Conservation (phyloP, 2,797 vertebrate species). For the Sciurus carolinensis region DNA sequence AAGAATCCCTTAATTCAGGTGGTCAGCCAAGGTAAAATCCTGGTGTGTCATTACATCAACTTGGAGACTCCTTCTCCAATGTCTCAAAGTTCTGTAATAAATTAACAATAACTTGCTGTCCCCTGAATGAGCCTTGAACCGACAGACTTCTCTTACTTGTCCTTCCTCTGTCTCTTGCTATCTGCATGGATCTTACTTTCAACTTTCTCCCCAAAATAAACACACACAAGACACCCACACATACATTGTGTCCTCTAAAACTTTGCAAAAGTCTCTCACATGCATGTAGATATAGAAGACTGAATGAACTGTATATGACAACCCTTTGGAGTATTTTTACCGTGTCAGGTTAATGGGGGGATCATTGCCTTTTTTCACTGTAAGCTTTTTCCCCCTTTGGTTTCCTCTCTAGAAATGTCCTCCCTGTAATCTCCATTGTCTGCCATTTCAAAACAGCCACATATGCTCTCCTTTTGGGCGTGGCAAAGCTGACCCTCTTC, state of each 20-base stretch:
- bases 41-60: background rate
- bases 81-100: background rate
- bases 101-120: conserved; percentile 11
- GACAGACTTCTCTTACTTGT: background rate
- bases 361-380: background rate
- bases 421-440: background rate
- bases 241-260: background rate
- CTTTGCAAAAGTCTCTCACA: background rate
- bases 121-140: background rate
- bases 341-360: background rate
- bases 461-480: background rate
- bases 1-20: background rate
- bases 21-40: background rate
- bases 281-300: background rate
- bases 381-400: background rate
- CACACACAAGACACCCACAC: background rate
- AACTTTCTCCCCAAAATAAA: background rate
- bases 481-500: background rate
- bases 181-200: background rate
- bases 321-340: background rate
- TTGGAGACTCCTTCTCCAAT: conserved; percentile 4
- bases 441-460: background rate
- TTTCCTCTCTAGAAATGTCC: conserved; percentile 7
- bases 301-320: background rate
- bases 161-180: background rate